Evolutionary conservation across 2,797 vertebrate species (phyloP), one percentile per base, ranked within the genome.

Genomic region (Sandelia bainsii): DNA sequence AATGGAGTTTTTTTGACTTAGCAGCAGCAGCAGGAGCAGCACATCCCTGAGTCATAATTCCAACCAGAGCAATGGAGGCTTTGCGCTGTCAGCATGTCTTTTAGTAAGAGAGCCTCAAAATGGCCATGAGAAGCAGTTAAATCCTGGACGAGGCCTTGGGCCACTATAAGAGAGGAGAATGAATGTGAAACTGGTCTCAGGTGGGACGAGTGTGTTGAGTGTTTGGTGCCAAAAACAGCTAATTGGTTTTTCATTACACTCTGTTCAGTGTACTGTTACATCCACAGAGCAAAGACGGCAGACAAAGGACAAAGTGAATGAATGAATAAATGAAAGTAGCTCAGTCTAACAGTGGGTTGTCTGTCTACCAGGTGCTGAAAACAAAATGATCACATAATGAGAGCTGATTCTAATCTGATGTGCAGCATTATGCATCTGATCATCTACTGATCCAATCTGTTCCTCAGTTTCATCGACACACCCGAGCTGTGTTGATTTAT

Each of bases 1-100:
- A 96, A 96, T 96, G 96, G 95, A 96, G 94, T 95, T 96, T 91
- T 37, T 92, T 93, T 92, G 92, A 89, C 92, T 89, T 82, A 79
- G 91, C 59, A 63, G 79, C 62, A 13, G 17, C 48, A 61, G 49
- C 53, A 67, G 17, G 44, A 61, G 49, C 53, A 68, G 52, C 62
- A 42, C 48, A 10, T 83, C 88, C 66, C 82, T 86, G 89, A 95
- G 87, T 95, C 93, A 94, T 95, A 95, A 95, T 95, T 95, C 92
- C 71, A 84, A 65, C 92, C 91, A 92, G 90, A 93, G 79, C 80
- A 78, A 81, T 90, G 5, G 82, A 93, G 83, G 90, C 87, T 72
- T 61, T 95, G 95, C 94, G 86, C 90, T 94, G 93, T 95, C 94
- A 96, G 95, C 94, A 93, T 82, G 89, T 95, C 90, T 88, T 86